Base-by-base conservation (phyloP, 1,140 invertebrate genomes). In the Halictus rubicundus region DNA sequence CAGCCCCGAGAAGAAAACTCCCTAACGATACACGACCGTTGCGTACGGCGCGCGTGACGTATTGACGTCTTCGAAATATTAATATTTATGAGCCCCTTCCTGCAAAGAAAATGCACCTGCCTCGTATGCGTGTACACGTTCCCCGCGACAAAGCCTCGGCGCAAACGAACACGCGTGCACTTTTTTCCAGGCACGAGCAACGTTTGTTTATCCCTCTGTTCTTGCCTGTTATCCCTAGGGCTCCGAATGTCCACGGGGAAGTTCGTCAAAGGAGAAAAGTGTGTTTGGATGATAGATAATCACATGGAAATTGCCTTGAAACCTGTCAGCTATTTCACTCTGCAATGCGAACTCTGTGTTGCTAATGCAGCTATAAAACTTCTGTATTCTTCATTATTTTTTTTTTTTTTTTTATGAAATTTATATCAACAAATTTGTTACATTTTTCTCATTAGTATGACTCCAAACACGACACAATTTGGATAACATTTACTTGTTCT, bases 61-160 rank as follows among this genome's bases (percentile, higher is more conserved):
- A 82, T 85, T 68, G 84, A 86, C 71, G 72, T 82, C 70, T 72
- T 72, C 63, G 68, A 68, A 61, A 79, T 80, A 86, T 86, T 86
- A 86, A 86, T 86, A 86, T 86, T 82, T 83, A 86, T 86, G 80
- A 76, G 75, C 19, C 49, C 63, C 70, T 60, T 69, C 64, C 72
- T 74, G 63, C 25, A 60, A 71, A 23, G 27, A 69, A 71, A 61
- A 68, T 69, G 73, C 83, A 85, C 82, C 83, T 85, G 83, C 78
- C 42, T 69, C 19, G 68, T 69, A 68, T 72, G 73, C 54, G 46
- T 64, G 59, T 75, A 37, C 68, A 60, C 54, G 73, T 25, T 23
- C 64, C 37, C n/a, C 49, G 60, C 65, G 49, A 76, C 81, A 83
- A 83, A 75, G 66, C 75, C 46, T 54, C 74, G 39, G 27, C 64